Percentiles rank a stretch among this genome's conserved stretches.
phyloP scores from a whole-genome alignment of 2,113 vertebrate species.

The Corythornis vintsioides region DNA sequence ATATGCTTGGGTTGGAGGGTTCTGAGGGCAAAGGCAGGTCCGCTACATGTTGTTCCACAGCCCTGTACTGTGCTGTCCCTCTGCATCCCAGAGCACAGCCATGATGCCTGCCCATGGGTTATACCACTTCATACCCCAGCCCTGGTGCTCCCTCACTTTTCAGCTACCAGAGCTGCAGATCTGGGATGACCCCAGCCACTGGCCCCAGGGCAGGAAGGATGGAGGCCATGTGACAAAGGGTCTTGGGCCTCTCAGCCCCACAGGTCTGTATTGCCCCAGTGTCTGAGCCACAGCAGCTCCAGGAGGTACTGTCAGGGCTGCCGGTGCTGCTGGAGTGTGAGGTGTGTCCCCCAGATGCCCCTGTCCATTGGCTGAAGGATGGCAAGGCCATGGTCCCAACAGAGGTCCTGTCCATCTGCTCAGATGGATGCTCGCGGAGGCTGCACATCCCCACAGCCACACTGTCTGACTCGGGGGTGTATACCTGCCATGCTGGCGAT shows the following conservation, averaged over 20 bases:
- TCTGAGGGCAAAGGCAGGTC: neutral
- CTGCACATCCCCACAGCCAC: slow-evolving; percentile 80
- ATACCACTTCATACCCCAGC: neutral
- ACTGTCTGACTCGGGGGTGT: neutral
- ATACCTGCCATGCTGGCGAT: slow-evolving; percentile 73
- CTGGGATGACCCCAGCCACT: accelerated
- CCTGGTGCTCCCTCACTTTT: neutral
- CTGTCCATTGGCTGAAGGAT: slow-evolving; percentile 85
- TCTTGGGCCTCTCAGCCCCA: neutral
- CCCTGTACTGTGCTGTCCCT: neutral
- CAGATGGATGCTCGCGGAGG: slow-evolving; percentile 77
- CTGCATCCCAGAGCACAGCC: neutral
- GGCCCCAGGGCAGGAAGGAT: neutral
- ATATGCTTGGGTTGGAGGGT: neutral
- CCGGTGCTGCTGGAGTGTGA: slow-evolving; percentile 69
- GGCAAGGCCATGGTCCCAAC: slow-evolving; percentile 71
- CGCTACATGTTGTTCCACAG: neutral
- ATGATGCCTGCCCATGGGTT: neutral
- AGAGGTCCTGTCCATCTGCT: neutral
- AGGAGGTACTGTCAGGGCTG: slow-evolving; percentile 22
- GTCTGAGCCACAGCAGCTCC: neutral
- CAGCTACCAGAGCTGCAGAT: neutral
- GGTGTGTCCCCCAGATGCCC: slow-evolving; percentile 73
- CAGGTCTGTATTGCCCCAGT: neutral
- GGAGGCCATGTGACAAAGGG: neutral